These are phyloP conservation scores for Muscicapa striata DNA, from an alignment of 2,797 vertebrate species.

Conservation along the genomic window DNA sequence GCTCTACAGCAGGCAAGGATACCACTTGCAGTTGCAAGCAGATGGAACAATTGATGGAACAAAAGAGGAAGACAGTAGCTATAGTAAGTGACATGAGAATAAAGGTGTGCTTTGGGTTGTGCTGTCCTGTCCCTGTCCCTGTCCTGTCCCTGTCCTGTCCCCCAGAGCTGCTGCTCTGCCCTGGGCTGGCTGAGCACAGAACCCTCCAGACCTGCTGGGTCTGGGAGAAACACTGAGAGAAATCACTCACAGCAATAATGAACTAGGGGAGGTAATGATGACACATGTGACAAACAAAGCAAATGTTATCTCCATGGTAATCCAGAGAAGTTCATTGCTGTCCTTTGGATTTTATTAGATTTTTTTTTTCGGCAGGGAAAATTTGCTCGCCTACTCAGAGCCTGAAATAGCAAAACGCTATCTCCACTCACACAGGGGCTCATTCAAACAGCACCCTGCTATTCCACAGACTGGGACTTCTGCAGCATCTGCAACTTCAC, in stretches of 20 bases:
- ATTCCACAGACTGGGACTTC: constrained; percentile 29
- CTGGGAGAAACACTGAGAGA: constrained; percentile 30
- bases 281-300: constrained; percentile 70
- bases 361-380: constrained; percentile 59
- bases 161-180: background rate
- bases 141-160: background rate
- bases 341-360: constrained; percentile 76
- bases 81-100: constrained; percentile 84
- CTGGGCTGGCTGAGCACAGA: background rate
- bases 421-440: constrained; percentile 61
- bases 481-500: background rate
- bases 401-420: constrained; percentile 69
- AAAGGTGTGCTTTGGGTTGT: constrained; percentile 21
- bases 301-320: constrained; percentile 81
- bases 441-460: constrained; percentile 32
- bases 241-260: constrained; percentile 24
- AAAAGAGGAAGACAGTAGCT: constrained; percentile 97
- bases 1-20: constrained; percentile 98
- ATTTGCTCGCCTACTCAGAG: constrained; percentile 74
- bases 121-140: background rate
- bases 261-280: constrained; percentile 63
- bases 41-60: constrained; percentile 99
- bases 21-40: constrained; percentile 97
- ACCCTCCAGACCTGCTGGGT: background rate
- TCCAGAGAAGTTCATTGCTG: constrained; percentile 69